Base-by-base conservation (phyloP, 2,797 vertebrate genomes). In the Lutjanus campechanus region DNA sequence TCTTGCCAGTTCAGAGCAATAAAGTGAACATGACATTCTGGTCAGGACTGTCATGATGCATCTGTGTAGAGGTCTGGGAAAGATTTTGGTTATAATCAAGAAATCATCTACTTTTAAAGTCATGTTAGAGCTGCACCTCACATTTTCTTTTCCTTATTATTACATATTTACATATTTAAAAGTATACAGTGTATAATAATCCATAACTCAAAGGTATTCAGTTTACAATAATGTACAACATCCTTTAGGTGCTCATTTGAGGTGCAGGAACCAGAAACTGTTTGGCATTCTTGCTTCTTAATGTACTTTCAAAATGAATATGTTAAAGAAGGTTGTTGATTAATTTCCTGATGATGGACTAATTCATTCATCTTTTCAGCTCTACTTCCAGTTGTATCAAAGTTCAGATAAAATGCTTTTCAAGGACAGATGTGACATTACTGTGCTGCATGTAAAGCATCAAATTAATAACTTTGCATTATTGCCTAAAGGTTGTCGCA, bases 81-180 rank as follows among this genome's bases (percentile, higher is more conserved):
- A 70, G 69, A 58, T 41, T 65, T 1, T 69, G 43, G 54, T 16
- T 51, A 61, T 36, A 19, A 50, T 50, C 16, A 51, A 50, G 12
- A n/a, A 61, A n/a, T 49, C 25, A 20, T 49, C 44, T 58, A 20
- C 16, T 53, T 36, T 20, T 12, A 40, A 36, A 36, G 29, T 36
- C 29, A 36, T 36, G 20, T 22, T 53, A 3, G 8, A 13, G 43
- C 17, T 61, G 47, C 43, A 59, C 36, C 36, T 20, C 41, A 51
- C 25, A 40, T 13, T 50, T 8, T 50, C 29, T 36, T 36, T 36
- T 36, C 49, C 17, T 50, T 17, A 19, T 19, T 50, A 19, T 19
- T 2, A 50, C 3, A 50, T 50, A 19, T 50, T 9, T 19, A 3
- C 2, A 19, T 50, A 50, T 19, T 7, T 50, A 19, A 8, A 50